Evolutionary conservation across 2,888 invertebrate species (phyloP).

Genomic region (Schrankia costaestrigalis): DNA sequence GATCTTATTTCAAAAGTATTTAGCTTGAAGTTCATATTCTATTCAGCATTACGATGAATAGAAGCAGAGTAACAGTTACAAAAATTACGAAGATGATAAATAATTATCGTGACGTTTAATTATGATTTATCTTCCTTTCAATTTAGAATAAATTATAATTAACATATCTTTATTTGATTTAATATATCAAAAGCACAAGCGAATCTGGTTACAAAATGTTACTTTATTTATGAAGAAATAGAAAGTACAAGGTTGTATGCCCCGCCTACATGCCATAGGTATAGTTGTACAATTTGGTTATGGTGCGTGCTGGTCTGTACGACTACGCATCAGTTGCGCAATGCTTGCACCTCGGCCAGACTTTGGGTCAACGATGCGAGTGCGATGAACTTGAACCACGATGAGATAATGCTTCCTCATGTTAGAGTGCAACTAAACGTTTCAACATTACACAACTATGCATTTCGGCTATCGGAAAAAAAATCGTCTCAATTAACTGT

Average conservation of each 20-base stretch:
- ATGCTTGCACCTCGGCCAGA: constrained; percentile 17
- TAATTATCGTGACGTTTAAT: too few relatives aligned
- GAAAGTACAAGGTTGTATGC: constrained; percentile 39
- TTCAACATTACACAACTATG: constrained; percentile 4
- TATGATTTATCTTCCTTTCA: too few relatives aligned
- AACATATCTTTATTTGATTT: too few relatives aligned
- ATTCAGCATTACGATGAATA: too few relatives aligned
- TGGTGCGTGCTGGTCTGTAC: constrained; percentile 12
- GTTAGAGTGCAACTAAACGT: constrained; percentile 3
- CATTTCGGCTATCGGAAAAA: constrained; percentile 4
- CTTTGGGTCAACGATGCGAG: constrained; percentile 35
- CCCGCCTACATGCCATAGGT: constrained; percentile 12
- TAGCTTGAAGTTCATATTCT: too few relatives aligned
- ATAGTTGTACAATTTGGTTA: constrained; percentile 17
- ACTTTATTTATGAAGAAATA: constrained; percentile 22
- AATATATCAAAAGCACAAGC: too few relatives aligned
- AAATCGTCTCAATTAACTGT: constrained; percentile 7
- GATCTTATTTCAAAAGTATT: too few relatives aligned
- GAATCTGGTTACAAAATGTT: too few relatives aligned
- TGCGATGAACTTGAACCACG: constrained; percentile 13
- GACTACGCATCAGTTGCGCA: constrained; percentile 27
- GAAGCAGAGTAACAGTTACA: too few relatives aligned
- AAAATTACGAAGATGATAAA: too few relatives aligned
- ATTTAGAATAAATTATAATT: too few relatives aligned
- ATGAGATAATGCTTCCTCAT: not conserved